Base-by-base conservation (phyloP, 37 sponge, comb jelly and placozoan species). In the Bolinopsis microptera region DNA sequence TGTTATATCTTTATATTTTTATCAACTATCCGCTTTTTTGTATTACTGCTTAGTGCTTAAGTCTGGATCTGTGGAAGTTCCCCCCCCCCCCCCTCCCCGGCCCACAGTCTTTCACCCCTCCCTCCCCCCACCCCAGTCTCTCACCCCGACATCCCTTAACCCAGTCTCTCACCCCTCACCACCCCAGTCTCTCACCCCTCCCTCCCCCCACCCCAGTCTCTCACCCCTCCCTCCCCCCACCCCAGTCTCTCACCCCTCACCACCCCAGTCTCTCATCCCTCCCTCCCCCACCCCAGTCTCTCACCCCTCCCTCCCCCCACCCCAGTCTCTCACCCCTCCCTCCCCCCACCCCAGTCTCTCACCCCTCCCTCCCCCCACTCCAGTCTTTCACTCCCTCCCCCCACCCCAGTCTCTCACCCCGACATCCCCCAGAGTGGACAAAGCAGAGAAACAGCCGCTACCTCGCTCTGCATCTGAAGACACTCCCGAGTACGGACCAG, bases 391-490 rank as follows among this genome's bases (percentile, higher is more conserved):
- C 18, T 28, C 75, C 26, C 31, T 72, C 75, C 38, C 82, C 38
- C 8, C 37, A 35, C 22, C 37, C 5, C 37, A 3, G 38, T 23
- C 28, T 25, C 26, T 3, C 5, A 5, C 16, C 5, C 25, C 5
- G n/a, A n/a, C n/a, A n/a, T n/a, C n/a, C n/a, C 74, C 30, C 74
- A 70, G 80, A 36, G 35, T 77, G 1, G 80, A 77, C 48, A 86
- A 39, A 38, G 35, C 34, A 23, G 35, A 41, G 61, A 23, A 35
- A 0, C 83, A 18, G 35, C 41, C 41, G 27, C 61, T 86, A 48
- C 90, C 90, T 8, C 25, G 90, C 26, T 86, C 90, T 41, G 90
- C 90, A 1, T 41, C 61, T 25, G 90, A 86, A 27, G 90, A 86
- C 61, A 86, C 90, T 0, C 90, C 90, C 41, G 90, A 86, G n/a